A percentile compares a stretch with the other conserved stretches of the same genome.
phyloP scores from a whole-genome alignment of 2,113 vertebrate genomes.

The Phyllostomus discolor region DNA sequence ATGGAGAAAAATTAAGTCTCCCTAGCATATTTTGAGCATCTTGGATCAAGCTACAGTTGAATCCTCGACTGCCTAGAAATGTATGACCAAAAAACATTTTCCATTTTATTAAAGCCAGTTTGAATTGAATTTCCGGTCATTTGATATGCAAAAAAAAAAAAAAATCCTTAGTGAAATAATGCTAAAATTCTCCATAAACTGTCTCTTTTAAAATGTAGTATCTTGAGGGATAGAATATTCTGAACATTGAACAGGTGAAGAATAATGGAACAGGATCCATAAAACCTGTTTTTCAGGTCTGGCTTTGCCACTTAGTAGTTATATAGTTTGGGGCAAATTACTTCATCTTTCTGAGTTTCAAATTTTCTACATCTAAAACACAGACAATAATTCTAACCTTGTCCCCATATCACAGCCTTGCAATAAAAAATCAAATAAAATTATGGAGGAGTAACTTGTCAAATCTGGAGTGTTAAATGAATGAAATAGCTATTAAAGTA shows the following conservation, averaged over 20 bases:
- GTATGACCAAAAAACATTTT: background rate
- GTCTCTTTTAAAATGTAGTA: background rate
- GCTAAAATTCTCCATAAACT: slow-evolving; percentile 13
- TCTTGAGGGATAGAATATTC: background rate
- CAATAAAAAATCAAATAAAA: slow-evolving; percentile 40
- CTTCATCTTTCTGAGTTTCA: background rate
- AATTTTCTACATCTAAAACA: slow-evolving; percentile 20
- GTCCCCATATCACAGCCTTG: background rate
- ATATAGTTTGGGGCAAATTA: background rate
- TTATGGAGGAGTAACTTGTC: background rate
- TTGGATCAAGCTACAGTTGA: background rate
- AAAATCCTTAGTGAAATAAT: background rate
- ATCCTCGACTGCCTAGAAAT: background rate
- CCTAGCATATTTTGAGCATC: background rate
- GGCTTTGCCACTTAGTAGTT: background rate
- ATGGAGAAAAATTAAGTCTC: background rate
- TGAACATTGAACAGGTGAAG: background rate
- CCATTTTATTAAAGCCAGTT: slow-evolving; percentile 12
- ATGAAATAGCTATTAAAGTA: background rate
- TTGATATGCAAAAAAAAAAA: background rate
- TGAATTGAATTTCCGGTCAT: background rate
- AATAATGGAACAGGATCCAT: background rate
- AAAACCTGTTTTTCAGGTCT: background rate
- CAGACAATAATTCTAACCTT: background rate
- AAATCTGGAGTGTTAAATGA: slow-evolving; percentile 4